Conservation (phyloP, 2,113 vertebrate genomes). For the Chionomys nivalis region DNA sequence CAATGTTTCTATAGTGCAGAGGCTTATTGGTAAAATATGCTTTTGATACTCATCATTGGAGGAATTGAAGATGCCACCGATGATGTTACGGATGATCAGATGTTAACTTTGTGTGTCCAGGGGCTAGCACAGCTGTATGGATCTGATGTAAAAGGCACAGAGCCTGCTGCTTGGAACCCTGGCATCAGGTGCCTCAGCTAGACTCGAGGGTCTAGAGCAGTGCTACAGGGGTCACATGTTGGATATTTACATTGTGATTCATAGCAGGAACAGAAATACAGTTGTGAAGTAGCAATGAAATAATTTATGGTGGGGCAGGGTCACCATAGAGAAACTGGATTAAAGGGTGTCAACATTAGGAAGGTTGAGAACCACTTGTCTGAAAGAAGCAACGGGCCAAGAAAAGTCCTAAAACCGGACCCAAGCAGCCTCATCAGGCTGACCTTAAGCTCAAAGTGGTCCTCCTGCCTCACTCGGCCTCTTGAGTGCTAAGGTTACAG, state of each 20-base stretch:
- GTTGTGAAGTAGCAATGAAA: background rate
- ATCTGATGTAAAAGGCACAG: background rate
- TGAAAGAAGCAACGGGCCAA: background rate
- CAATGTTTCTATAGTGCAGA: background rate
- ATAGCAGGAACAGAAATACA: background rate
- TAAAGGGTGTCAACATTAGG: background rate
- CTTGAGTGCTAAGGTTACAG: background rate
- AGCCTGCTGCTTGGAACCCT: too few relatives aligned
- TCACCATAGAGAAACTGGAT: background rate
- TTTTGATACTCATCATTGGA: background rate
- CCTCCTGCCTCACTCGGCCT: background rate
- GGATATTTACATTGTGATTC: background rate
- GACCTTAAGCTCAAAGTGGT: background rate
- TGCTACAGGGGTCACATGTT: too few relatives aligned
- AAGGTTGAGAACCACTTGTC: background rate
- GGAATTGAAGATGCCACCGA: background rate
- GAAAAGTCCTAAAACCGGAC: too few relatives aligned
- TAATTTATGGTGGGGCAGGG: background rate
- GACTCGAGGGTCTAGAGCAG: background rate
- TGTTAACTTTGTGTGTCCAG: background rate
- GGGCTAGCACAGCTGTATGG: background rate
- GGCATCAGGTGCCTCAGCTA: background rate
- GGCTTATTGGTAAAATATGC: background rate
- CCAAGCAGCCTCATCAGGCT: background rate
- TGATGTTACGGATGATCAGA: background rate